Base-by-base conservation (phyloP, 2,113 vertebrate genomes). In the Mugil cephalus region DNA sequence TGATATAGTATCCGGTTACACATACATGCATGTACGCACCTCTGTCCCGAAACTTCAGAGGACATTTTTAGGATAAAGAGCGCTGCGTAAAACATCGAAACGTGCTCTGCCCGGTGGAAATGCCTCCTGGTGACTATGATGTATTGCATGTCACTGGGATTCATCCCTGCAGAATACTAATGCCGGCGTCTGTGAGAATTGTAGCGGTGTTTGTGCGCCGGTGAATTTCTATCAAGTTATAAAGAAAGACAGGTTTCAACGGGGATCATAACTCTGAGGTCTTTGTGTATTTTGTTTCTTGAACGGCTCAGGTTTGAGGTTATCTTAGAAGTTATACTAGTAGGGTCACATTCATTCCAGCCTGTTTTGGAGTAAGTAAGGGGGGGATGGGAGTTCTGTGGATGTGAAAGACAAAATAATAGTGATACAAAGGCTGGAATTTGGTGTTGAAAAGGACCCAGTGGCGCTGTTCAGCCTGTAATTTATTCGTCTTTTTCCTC, bases 121-220 rank as follows among this genome's bases (percentile, higher is more conserved):
- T 85, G 85, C 87, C 84, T 91, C 88, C 84, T 88, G 84, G 87
- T 90, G 92, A 93, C 85, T 90, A 83, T 93, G 91, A 94, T 94
- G 89, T 92, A 93, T 94, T 87, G 59, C 90, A 90, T 90, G 89
- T 91, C 92, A 92, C 79, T 39, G 68, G 61, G 74, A 86, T 59
- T 66, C 79, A 75, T 89, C 88, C 87, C 88, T 13, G 51, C 78
- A 78, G 92, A 94, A 93, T 94, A 89, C 88, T 89, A 93, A 93
- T 92, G 83, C 83, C 79, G 81, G 82, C 84, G 89, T 91, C 89
- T 89, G 84, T 84, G 83, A 74, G 85, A 82, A 80, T 42, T 68
- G 76, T 82, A 34, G 69, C 84, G 51, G 51, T 59, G 65, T 92
- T 87, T 87, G 78, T 77, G 77, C 59, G 61, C 45, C 38, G 56